Conservation (phyloP, 2,888 invertebrate species). For the Gerosis bhagava region DNA sequence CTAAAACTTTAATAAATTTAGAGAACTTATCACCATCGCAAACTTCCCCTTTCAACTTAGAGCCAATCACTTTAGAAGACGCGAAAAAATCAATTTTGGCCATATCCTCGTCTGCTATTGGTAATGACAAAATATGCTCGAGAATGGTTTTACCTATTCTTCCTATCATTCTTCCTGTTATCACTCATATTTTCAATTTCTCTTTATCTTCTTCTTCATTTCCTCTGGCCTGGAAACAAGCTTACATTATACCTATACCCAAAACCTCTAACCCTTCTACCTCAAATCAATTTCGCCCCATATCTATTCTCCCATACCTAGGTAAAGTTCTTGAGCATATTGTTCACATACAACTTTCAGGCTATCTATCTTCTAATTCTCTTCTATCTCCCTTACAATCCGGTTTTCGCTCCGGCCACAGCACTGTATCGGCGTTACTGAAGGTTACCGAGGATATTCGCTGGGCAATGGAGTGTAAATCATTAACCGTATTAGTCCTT, state of each 20-base stretch:
- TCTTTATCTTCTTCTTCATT: not conserved
- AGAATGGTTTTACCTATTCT: not conserved
- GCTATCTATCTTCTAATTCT: not conserved
- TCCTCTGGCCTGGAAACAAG: not conserved
- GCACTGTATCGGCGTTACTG: not conserved
- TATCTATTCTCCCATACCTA: not conserved
- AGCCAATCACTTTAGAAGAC: not conserved
- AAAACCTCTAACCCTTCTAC: not conserved
- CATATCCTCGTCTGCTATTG: not conserved
- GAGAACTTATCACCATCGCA: not conserved
- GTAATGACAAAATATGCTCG: not conserved
- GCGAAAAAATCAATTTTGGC: not conserved
- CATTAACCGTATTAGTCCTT: not conserved
- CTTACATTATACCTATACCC: not conserved
- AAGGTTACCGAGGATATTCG: not conserved
- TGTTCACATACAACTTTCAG: not conserved
- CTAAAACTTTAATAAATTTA: not conserved
- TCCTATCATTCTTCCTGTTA: not conserved
- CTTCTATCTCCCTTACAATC: not conserved
- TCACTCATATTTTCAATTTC: not conserved
- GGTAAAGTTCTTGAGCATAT: not conserved
- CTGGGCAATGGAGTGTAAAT: not conserved
- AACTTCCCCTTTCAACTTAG: not conserved
- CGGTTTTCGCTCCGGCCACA: not conserved
- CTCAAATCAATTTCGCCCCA: not conserved